Conservation (phyloP, 2,113 vertebrate genomes). For the Catharus bicknelli region DNA sequence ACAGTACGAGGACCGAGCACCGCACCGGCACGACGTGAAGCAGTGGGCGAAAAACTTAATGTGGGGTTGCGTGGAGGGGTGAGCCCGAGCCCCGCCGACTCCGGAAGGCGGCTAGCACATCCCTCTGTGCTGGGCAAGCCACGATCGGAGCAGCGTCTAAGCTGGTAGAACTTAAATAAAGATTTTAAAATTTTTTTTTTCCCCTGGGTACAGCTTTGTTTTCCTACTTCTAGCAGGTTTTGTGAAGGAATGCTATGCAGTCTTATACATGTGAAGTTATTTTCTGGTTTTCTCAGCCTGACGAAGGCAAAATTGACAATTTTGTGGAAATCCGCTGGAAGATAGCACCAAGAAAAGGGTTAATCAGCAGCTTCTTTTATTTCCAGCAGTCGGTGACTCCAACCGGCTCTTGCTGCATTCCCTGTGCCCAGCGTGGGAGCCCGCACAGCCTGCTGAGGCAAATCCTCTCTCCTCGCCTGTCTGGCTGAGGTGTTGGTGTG, state of each 20-base stretch:
- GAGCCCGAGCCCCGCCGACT: fast-evolving
- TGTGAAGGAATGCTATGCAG: neutral
- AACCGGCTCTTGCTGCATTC: constrained; percentile 59
- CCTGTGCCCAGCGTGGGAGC: constrained; percentile 32
- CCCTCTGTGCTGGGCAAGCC: neutral
- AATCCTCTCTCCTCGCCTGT: neutral
- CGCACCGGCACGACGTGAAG: fast-evolving
- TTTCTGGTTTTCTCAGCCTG: neutral
- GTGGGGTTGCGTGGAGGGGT: neutral
- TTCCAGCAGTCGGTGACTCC: constrained; percentile 8
- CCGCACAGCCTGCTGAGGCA: constrained; percentile 1
- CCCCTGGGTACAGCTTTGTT: neutral
- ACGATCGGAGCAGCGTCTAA: neutral
- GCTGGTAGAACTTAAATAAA: neutral
- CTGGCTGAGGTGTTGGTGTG: neutral
- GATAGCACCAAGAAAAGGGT: neutral
- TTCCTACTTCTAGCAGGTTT: neutral
- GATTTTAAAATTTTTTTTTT: neutral
- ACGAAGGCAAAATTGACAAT: neutral
- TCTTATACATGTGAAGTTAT: neutral
- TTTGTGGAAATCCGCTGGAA: neutral
- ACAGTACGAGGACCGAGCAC: neutral
- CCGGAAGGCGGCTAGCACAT: fast-evolving
- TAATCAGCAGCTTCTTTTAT: neutral
- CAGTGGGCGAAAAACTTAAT: neutral